Evolutionary conservation across 2,888 invertebrate species (phyloP).

Genomic region (Drosophila cracens): DNA sequence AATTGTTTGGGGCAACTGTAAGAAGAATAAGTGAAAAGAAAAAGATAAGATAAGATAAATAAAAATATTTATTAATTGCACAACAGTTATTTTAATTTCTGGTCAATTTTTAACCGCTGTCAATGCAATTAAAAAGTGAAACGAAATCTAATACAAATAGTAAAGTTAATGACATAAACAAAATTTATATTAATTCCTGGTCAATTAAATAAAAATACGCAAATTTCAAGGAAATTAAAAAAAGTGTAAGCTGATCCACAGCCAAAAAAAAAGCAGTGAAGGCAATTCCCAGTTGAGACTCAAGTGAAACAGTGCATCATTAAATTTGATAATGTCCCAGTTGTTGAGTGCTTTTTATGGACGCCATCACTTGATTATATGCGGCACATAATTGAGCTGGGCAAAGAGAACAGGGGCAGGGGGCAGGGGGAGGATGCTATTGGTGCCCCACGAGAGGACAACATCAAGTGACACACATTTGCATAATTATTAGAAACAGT

Average conservation of each 20-base stretch:
- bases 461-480: conserved; percentile 72
- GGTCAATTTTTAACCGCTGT: background rate
- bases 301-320: conserved; percentile 52
- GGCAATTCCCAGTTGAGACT: conserved; percentile 39
- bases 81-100: background rate
- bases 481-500: conserved; percentile 80
- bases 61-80: background rate
- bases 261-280: conserved; percentile 4
- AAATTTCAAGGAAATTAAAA: conserved; percentile 35
- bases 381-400: conserved; percentile 59
- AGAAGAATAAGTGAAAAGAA: background rate
- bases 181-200: background rate
- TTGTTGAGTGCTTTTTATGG: conserved; percentile 59
- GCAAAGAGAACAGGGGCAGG: background rate
- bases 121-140: background rate
- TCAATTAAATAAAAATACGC: conserved; percentile 16
- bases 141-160: background rate
- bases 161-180: background rate
- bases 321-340: conserved; percentile 66
- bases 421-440: conserved; percentile 5
- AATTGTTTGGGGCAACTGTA: too few relatives aligned
- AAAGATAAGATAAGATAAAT: background rate
- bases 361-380: conserved; percentile 60
- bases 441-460: conserved; percentile 45
- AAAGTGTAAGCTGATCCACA: background rate